Evolutionary conservation across 1,140 invertebrate genomes (phyloP), one percentile per base, ranked within the genome.

Genomic region (Drosophila guanche): DNA sequence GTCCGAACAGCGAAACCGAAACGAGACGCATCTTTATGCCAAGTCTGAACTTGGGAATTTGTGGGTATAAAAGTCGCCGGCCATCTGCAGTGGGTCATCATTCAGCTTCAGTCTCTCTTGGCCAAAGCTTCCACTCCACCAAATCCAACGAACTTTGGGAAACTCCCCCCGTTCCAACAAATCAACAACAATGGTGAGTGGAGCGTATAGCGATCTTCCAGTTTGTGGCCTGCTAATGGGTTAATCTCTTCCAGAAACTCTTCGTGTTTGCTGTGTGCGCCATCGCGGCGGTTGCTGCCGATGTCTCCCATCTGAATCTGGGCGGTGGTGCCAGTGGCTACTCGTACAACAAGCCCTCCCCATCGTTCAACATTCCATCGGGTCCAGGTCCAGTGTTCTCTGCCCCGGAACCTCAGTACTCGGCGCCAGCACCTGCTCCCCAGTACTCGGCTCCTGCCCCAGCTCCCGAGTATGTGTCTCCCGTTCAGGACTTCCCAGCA

Each of bases 221-320:
- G 78, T 68, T 61, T 45, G 29, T 27, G 41, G 57, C 37, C 65
- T 27, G 37, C 40, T 37, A 20, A 37, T 33, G 50, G 37, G 33
- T 50, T 37, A 59, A 29, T 51, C 12, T n/a, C 41, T 71, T 74
- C 40, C 57, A 90, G 86, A 90, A 90, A 90, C 78, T 90, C 66
- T 79, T 90, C 76, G 67, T 90, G 41, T 84, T 90, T 62, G 83
- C 81, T 71, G 76, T 90, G 47, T 90, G 76, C 69, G 76, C 75
- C 43, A 81, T 90, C 20, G 86, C 79, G 63, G 69, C 54, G 42
- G 86, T 79, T 25, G 63, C 88, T 50, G 86, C 81, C 55, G 88
- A 90, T 75, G 86, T 90, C 10, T 90, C 86, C 16, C 86, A 90
- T 41, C 54, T 90, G 43, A 69, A 76, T 53, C 60, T 83, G 72